Evolutionary conservation across 2,113 vertebrate species (phyloP).

Genomic region (Alectura lathami): DNA sequence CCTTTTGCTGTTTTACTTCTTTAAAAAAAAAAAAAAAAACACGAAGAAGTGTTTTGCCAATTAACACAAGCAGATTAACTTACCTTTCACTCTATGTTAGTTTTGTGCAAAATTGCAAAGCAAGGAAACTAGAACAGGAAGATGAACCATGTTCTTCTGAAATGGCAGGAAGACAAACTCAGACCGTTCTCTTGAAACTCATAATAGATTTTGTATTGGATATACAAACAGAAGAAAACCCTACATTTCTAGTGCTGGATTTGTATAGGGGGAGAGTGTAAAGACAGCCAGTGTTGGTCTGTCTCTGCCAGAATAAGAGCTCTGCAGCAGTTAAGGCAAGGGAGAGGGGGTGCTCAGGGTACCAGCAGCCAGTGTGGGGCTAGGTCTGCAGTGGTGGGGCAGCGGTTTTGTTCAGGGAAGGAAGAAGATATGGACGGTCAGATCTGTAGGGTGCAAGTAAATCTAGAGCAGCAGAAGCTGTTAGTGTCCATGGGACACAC

Average conservation of each 20-base stretch:
- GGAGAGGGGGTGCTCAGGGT: background rate
- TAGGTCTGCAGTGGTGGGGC: background rate
- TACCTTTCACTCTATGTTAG: no score
- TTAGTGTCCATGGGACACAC: background rate
- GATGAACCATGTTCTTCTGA: background rate
- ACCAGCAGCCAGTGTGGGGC: background rate
- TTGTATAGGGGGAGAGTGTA: background rate
- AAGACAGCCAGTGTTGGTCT: background rate
- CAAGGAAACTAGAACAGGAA: background rate
- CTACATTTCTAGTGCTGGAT: background rate
- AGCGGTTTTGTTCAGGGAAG: background rate
- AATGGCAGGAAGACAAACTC: background rate
- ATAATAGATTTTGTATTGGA: background rate
- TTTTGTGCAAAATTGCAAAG: background rate
- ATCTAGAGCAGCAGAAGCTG: background rate
- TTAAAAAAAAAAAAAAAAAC: background rate
- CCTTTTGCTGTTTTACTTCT: background rate
- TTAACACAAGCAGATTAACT: background rate
- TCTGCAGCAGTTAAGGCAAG: background rate
- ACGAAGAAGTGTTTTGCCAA: background rate
- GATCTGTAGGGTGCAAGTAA: background rate
- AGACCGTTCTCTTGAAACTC: background rate
- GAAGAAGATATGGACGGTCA: background rate
- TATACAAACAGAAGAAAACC: background rate
- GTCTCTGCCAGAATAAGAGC: background rate